Evolutionary conservation across 37 sponge, comb jelly and placozoan species (phyloP).

Genomic region (Oscarella lobularis): DNA sequence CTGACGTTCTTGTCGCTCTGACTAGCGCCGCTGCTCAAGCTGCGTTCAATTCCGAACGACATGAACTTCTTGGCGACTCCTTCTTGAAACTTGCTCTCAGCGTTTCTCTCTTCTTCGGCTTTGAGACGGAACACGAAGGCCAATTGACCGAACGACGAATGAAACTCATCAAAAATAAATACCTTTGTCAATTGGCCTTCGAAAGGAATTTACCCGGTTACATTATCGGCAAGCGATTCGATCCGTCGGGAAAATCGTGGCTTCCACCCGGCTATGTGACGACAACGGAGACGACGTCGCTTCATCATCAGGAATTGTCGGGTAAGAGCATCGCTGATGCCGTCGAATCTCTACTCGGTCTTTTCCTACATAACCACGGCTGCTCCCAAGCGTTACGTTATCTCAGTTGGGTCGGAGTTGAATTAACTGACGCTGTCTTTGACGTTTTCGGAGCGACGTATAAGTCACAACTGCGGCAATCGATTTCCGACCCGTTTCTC

Average conservation of each 20-base stretch:
- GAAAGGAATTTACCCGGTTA: conserved; percentile 12
- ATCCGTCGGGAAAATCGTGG: conserved; percentile 7
- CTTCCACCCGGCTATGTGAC: conserved; percentile 18
- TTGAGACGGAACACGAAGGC: conserved; percentile 44
- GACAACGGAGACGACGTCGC: neutral
- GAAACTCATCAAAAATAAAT: conserved; percentile 49
- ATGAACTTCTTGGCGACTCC: conserved; percentile 86
- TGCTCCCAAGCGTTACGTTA: conserved; percentile 49
- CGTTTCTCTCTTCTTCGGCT: conserved; percentile 31
- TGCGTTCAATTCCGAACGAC: conserved; percentile 65
- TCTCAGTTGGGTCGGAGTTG: conserved; percentile 54
- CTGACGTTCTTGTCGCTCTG: conserved; percentile 41
- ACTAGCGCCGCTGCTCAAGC: conserved; percentile 59
- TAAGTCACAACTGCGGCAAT: neutral
- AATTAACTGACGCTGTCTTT: neutral
- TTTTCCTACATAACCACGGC: conserved; percentile 75
- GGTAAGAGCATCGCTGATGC: conserved; percentile 89
- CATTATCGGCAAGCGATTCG: conserved; percentile 1
- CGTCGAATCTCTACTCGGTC: conserved; percentile 76
- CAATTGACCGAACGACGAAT: conserved; percentile 44
- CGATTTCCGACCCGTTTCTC: neutral
- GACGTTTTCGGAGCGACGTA: neutral
- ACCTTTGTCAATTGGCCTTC: conserved; percentile 21
- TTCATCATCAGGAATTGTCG: conserved; percentile 37
- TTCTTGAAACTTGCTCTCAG: conserved; percentile 77